Percentiles rank a stretch among this genome's conserved stretches.
phyloP scores from a whole-genome alignment of 2,797 vertebrate species.

The Poliocrania exsul region DNA sequence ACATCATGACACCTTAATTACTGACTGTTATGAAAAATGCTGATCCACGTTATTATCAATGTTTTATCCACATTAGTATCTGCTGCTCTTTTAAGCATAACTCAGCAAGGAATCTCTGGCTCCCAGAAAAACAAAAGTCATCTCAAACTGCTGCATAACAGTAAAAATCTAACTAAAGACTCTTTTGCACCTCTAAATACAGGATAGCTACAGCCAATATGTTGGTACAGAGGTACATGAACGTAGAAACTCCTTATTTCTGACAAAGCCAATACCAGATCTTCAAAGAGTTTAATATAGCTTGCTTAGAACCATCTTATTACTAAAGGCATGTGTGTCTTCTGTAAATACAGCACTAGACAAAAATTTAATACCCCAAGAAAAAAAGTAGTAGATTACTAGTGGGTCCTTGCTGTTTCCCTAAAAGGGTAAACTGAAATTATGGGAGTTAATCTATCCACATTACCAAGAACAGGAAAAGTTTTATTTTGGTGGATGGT shows the following conservation, averaged over 20 bases:
- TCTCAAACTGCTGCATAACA: not conserved
- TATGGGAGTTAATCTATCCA: not conserved
- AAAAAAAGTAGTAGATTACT: not conserved
- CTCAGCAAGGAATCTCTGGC: not conserved
- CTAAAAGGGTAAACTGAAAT: not conserved
- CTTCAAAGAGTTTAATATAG: not conserved
- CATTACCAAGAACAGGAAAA: not conserved
- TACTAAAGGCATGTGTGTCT: not conserved
- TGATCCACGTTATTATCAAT: not conserved
- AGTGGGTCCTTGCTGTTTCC: not conserved
- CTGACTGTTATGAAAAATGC: not conserved
- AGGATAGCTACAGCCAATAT: not conserved
- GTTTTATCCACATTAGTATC: not conserved
- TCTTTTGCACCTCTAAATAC: not conserved
- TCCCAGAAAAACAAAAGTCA: not conserved
- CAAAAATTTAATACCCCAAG: not conserved
- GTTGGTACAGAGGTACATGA: not conserved
- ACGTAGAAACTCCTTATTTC: not conserved
- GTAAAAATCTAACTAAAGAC: not conserved
- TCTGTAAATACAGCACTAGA: not conserved
- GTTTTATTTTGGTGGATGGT: not conserved
- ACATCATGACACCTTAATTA: not conserved
- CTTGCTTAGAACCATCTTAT: not conserved
- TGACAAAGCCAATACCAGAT: not conserved
- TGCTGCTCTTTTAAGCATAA: not conserved